phyloP scores from a whole-genome alignment of 1,140 invertebrate species.

The Drosophila murphyi region DNA sequence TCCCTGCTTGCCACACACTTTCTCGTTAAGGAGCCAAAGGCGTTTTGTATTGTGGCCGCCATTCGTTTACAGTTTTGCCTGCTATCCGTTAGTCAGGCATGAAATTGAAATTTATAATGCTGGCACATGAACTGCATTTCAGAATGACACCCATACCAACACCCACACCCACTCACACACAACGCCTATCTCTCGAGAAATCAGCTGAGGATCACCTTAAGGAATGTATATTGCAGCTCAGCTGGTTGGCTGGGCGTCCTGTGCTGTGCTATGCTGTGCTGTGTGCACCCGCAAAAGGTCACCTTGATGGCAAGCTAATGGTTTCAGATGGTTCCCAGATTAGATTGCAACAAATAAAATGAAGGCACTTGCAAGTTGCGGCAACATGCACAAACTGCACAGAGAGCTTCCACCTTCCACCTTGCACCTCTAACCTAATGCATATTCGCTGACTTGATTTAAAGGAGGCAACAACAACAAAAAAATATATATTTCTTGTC shows the following conservation, averaged over 20 bases:
- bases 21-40: constrained; percentile 9
- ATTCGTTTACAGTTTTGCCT: constrained; percentile 12
- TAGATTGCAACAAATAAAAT: constrained; percentile 28
- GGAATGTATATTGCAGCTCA: background rate
- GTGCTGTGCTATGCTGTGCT: constrained; percentile 20
- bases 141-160: constrained; percentile 9
- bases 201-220: constrained; percentile 22
- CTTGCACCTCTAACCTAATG: background rate
- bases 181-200: constrained; percentile 31
- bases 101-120: constrained; percentile 79
- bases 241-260: background rate
- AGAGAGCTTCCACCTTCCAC: background rate
- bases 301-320: constrained; percentile 18
- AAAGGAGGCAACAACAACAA: background rate
- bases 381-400: background rate
- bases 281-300: constrained; percentile 24
- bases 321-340: constrained; percentile 21
- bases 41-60: constrained; percentile 46
- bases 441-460: background rate
- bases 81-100: constrained; percentile 60
- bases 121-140: constrained; percentile 37
- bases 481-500: background rate
- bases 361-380: background rate
- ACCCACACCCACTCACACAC: constrained; percentile 15
- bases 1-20: background rate